Percentiles rank a stretch among this genome's conserved stretches.
phyloP scores from a whole-genome alignment of 2,113 vertebrate species.

The Herpailurus yagouaroundi region DNA sequence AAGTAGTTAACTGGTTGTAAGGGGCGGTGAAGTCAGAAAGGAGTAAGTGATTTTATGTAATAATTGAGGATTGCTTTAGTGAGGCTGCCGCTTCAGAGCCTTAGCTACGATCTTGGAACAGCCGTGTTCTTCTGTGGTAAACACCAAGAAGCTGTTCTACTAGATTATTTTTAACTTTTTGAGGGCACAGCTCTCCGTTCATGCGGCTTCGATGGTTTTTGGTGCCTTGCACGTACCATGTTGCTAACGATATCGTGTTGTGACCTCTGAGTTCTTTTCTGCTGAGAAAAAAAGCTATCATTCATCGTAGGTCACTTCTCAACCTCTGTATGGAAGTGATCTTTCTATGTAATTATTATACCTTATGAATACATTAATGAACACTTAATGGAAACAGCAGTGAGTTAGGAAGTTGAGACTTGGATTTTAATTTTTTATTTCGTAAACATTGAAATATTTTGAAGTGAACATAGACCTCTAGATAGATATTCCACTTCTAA shows the following conservation, averaged over 20 bases:
- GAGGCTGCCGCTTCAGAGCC: neutral
- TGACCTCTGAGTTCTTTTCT: neutral
- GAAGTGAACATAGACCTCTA: neutral
- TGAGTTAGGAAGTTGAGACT: slow-evolving; percentile 23
- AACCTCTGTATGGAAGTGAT: neutral
- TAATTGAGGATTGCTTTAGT: neutral
- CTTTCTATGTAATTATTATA: neutral
- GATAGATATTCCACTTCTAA: neutral
- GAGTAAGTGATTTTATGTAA: slow-evolving; percentile 29
- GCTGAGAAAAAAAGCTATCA: neutral
- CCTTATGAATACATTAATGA: neutral
- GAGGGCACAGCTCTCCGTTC: neutral
- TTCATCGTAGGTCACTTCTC: neutral
- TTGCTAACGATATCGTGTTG: neutral
- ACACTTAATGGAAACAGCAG: neutral
- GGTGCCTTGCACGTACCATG: neutral
- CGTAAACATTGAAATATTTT: slow-evolving; percentile 27
- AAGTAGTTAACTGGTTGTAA: neutral
- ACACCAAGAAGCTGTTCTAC: neutral
- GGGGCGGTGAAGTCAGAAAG: slow-evolving; percentile 31
- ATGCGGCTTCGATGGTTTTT: neutral
- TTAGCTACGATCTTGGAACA: neutral
- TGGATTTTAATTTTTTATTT: slow-evolving; percentile 41
- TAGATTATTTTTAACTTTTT: neutral
- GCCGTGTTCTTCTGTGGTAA: neutral